Base-by-base conservation (phyloP, 2,888 invertebrate species). In the Rhogogaster chlorosoma region DNA sequence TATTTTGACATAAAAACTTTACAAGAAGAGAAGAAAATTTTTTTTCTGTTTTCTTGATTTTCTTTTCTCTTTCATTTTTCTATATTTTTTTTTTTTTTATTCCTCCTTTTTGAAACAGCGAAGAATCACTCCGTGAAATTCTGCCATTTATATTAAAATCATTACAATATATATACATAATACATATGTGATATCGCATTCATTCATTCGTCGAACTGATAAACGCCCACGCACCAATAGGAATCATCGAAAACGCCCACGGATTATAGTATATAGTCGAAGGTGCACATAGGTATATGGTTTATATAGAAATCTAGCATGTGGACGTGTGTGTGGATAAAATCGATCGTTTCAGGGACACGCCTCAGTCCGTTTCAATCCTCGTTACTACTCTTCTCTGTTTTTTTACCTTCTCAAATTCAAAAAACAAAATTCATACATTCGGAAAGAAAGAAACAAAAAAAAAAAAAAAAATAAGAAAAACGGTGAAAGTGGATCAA, bases 161-260 rank as follows among this genome's bases (percentile, higher is more conserved):
- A 45, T 4, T 45, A 3, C 4, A 10, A 61, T 10, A 26, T 49
- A 18, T 49, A 38, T 38, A 49, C n/a, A n/a, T n/a, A n/a, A 49
- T 49, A n/a, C 18, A 18, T n/a, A 49, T 49, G n/a, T 45, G 45
- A 45, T 49, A 61, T 61, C 26, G 9, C 26, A 26, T 61, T 61
- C 61, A 53, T 88, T 84, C 57, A 83, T 77, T 77, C 77, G 77
- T 77, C 32, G 85, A 77, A 29, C 18, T 84, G 90, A 92, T 90
- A 90, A 83, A 92, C 92, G 92, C 93, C 93, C 92, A 92, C 92
- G 89, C 90, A 86, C 92, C 92, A 93, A 93, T 92, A 88, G 87
- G 91, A 88, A 89, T 89, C 89, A 87, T 88, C 86, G 87, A 90
- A 88, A 89, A 92, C 93, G 93, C 93, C 93, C 93, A 92, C 91